Conservation (phyloP, 2,888 invertebrate species). For the Melipona beecheii region DNA sequence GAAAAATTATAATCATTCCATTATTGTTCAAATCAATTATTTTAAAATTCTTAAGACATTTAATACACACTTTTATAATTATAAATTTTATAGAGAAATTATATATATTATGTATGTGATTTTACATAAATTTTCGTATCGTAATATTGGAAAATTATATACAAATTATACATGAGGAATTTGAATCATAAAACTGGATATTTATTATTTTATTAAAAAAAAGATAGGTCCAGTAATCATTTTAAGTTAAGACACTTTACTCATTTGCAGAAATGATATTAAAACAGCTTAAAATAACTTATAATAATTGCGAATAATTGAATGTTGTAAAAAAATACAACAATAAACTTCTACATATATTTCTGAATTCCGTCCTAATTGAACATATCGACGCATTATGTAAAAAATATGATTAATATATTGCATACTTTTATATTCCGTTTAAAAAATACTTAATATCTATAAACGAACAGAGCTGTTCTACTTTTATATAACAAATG, state of each 20-base stretch:
- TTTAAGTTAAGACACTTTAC: slow-evolving; percentile 14
- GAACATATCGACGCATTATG: slow-evolving; percentile 52
- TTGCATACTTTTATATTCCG: slow-evolving; percentile 69
- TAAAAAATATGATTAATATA: slow-evolving; percentile 65
- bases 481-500: slow-evolving; percentile 68
- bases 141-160: not conserved
- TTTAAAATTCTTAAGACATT: slow-evolving; percentile 20
- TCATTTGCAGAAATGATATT: slow-evolving; percentile 25
- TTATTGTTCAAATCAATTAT: slow-evolving; percentile 31
- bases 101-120: slow-evolving; percentile 27
- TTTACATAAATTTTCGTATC: not conserved
- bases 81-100: slow-evolving; percentile 16
- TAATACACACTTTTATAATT: slow-evolving; percentile 27
- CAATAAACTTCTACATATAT: slow-evolving; percentile 52
- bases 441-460: slow-evolving; percentile 59
- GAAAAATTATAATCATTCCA: slow-evolving; percentile 51
- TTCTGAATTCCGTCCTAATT: slow-evolving; percentile 67
- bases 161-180: not conserved
- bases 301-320: slow-evolving; percentile 24
- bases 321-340: slow-evolving; percentile 44
- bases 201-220: not conserved
- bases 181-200: slow-evolving; percentile 8
- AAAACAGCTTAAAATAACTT: slow-evolving; percentile 7
- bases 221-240: not conserved
- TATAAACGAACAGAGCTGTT: slow-evolving; percentile 58